phyloP scores from a whole-genome alignment of 2,888 invertebrate genomes.

The Drosophila hamatofila region DNA sequence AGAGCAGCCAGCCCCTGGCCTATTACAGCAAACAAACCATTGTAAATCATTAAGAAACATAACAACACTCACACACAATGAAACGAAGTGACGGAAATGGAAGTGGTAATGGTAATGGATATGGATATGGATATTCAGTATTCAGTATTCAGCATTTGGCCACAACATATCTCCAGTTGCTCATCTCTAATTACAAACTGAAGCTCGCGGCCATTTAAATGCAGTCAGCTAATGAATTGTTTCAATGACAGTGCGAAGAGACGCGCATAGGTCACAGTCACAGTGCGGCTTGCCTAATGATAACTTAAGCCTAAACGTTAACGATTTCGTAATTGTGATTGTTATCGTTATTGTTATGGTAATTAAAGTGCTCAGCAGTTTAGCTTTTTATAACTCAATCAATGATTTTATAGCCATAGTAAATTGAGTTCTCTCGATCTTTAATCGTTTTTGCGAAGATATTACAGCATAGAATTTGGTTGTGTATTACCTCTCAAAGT shows the following conservation, averaged over 20 bases:
- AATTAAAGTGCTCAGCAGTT: neutral
- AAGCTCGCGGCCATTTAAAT: slow-evolving; percentile 42
- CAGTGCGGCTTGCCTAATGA: slow-evolving; percentile 44
- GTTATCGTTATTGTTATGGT: slow-evolving; percentile 1
- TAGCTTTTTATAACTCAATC: slow-evolving; percentile 1
- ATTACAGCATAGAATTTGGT: neutral
- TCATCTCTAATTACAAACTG: slow-evolving; percentile 53
- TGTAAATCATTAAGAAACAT: slow-evolving; percentile 64
- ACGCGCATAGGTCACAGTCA: slow-evolving; percentile 9
- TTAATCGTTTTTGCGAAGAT: neutral
- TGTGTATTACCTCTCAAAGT: no score
- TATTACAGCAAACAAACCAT: slow-evolving; percentile 35
- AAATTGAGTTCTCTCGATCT: neutral
- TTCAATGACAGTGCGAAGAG: slow-evolving; percentile 62
- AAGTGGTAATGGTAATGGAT: slow-evolving; percentile 35
- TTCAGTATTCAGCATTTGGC: slow-evolving; percentile 5
- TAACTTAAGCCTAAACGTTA: slow-evolving; percentile 27
- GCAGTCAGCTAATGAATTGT: slow-evolving; percentile 63
- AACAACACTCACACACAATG: slow-evolving; percentile 11
- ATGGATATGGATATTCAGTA: no score
- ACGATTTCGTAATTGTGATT: slow-evolving; percentile 8
- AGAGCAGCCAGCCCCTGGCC: slow-evolving; percentile 28
- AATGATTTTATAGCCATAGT: neutral
- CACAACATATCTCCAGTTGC: slow-evolving; percentile 22
- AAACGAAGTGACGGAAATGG: slow-evolving; percentile 45